Evolutionary conservation across 2,113 vertebrate genomes (phyloP).

Genomic region (Pedetes capensis): DNA sequence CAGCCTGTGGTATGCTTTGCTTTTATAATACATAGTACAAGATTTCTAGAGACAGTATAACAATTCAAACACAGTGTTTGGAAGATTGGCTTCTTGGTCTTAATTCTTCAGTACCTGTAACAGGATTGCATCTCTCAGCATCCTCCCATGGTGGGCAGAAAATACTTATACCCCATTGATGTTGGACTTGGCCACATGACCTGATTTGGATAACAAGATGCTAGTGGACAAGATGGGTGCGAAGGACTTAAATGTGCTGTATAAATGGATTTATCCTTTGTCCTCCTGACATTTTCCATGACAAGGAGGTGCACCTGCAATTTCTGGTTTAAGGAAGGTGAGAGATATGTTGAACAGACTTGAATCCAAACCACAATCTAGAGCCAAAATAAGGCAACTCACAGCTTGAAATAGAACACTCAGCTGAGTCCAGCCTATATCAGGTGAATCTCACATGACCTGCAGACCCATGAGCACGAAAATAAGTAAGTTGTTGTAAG

Average conservation of each 20-base stretch:
- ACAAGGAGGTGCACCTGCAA: not conserved
- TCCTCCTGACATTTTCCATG: not conserved
- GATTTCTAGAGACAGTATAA: not conserved
- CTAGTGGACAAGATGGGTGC: not conserved
- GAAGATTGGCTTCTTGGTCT: not conserved
- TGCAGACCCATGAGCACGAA: not conserved
- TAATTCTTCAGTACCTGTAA: not conserved
- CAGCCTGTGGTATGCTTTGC: not conserved
- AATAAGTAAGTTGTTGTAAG: not conserved
- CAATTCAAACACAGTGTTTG: not conserved
- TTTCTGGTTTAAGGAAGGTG: not conserved
- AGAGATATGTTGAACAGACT: not conserved
- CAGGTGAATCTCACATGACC: not conserved
- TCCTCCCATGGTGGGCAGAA: not conserved
- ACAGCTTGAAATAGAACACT: not conserved
- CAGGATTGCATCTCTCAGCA: not conserved
- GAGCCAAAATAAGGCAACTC: not conserved
- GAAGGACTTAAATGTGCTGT: not conserved
- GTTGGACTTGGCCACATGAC: not conserved
- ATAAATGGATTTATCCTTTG: not conserved
- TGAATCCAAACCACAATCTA: not conserved
- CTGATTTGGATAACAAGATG: not conserved
- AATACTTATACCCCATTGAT: not conserved
- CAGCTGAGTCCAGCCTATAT: not conserved
- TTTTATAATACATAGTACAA: not conserved